Evolutionary conservation across 92 coral and sea anemone genomes (phyloP), one percentile per base, ranked within the genome.

Genomic region (Palythoa grandis): DNA sequence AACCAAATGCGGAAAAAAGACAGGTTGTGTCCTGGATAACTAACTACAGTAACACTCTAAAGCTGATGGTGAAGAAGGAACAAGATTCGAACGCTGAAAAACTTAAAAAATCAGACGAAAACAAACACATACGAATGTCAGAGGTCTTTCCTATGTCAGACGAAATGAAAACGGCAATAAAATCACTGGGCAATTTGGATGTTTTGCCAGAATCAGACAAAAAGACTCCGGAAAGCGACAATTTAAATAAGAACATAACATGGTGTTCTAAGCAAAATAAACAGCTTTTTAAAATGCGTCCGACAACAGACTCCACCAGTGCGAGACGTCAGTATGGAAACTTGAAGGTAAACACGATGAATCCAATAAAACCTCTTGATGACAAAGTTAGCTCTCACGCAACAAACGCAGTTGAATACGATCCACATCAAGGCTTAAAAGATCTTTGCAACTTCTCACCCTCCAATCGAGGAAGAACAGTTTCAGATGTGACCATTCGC

Each of bases 131-230:
- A 4, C 82, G 50, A 77, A 53, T 53, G 47, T 53, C 69, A 22
- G 52, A 53, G 66, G 82, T 53, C 22, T 77, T 77, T 77, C 82
- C 82, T 13, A 77, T 77, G 82, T 77, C 82, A 29, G 22, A 77
- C 35, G 82, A 77, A 56, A 54, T 54, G 67, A 53, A 54, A 54
- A 77, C 19, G 7, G 82, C 47, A 10, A 20, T 77, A 17, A 54
- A 25, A 54, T 77, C 82, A 12, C 82, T 77, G 25, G 82, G 82
- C 11, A 77, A 54, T 23, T 77, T 77, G 56, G 16, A 77, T 77
- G 48, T 77, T 77, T 25, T 77, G 37, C 25, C 68, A 54, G 82
- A 56, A 5, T 67, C 14, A 13, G 82, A 56, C 20, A 17, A 35
- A 25, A 14, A 23, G 19, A 23, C 20, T 13, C 68, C 10, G 2